Base-by-base conservation (phyloP, 2,797 vertebrate genomes). In the Acestrorhynchus altus region DNA sequence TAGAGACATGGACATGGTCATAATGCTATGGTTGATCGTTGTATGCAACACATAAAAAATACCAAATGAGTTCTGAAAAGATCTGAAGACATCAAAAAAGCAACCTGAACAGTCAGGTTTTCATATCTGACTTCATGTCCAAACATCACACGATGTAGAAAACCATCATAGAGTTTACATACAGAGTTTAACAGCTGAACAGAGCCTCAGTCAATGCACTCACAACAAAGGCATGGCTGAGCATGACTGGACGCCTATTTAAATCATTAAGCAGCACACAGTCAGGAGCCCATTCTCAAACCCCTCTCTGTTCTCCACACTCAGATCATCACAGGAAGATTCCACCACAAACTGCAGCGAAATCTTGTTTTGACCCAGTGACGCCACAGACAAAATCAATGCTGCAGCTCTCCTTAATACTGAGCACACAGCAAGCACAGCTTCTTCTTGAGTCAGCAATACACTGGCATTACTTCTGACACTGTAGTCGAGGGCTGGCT, bases 271-370 rank as follows among this genome's bases (percentile, higher is more conserved):
- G 39, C 47, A 64, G 49, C 78, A 80, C 77, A 47, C 70, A 39
- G 44, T 77, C 51, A 71, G 69, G n/a, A 63, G 13, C 15, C 24
- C 8, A 28, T 18, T 51, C 52, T 83, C 59, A 83, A 83, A 80
- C 59, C 75, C 39, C 31, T 71, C 74, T 77, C 72, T 83, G 81
- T 78, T 83, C 78, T 67, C 70, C 11, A 22, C 28, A 47, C 60
- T 56, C 16, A 40, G 47, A 20, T 68, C 60, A 52, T 61, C 39
- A 74, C 16, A 59, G 13, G 20, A 67, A 70, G 46, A 76, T 76
- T 77, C 28, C 46, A 65, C 66, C 44, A 61, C 60, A 71, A 67
- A 67, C 65, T 67, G 26, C 46, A 71, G 44, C 66, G 71, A 74
- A 83, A 80, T 63, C 59, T 75, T 66, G 52, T 79, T 80, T 74